A percentile compares a stretch with the other conserved stretches of the same genome.
Conservation (phyloP, 2,113 vertebrate genomes). For the Lepisosteus oculatus region DNA sequence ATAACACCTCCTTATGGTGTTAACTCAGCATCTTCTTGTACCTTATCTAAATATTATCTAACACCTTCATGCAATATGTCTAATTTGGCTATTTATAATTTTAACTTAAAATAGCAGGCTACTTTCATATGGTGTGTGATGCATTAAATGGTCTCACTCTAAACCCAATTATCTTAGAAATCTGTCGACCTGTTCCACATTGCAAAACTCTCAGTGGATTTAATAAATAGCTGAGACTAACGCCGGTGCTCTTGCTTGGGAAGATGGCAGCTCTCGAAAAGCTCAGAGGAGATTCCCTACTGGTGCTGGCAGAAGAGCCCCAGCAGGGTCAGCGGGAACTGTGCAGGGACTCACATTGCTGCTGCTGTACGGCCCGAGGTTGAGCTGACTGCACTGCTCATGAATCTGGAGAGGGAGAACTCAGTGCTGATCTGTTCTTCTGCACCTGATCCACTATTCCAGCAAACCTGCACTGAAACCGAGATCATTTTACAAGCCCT, state of each 20-base stretch:
- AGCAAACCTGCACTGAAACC: not conserved
- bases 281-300: not conserved
- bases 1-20: not conserved
- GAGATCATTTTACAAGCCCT: no score
- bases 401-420: not conserved
- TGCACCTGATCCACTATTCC: not conserved
- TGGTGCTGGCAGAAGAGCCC: not conserved
- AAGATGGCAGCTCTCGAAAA: not conserved
- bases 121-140: not conserved
- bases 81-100: not conserved
- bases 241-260: not conserved
- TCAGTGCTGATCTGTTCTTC: not conserved
- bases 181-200: not conserved
- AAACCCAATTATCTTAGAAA: slow-evolving; percentile 6
- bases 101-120: not conserved
- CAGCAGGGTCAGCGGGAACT: not conserved
- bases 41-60: not conserved
- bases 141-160: not conserved
- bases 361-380: not conserved
- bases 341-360: not conserved
- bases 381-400: not conserved
- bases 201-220: slow-evolving; percentile 5
- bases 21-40: not conserved
- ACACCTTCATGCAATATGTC: not conserved
- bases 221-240: not conserved